Percentiles rank a stretch among this genome's conserved stretches.
Evolutionary conservation across 1,140 invertebrate species (phyloP).

Genomic region (Halyomorpha halys): DNA sequence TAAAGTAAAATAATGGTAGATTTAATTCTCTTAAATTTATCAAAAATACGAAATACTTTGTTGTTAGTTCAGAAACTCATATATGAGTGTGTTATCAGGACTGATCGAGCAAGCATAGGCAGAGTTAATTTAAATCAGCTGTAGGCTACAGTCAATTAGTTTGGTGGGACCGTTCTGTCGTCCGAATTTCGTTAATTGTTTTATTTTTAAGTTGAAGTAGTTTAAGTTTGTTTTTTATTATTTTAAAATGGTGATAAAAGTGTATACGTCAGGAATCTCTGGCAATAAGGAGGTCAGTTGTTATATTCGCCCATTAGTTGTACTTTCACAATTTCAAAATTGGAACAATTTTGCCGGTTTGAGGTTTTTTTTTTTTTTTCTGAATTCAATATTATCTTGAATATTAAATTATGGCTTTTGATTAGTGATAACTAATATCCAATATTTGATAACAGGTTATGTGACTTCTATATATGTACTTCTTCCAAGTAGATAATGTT

Average conservation of each 20-base stretch:
- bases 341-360: conserved; percentile 12
- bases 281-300: conserved; percentile 77
- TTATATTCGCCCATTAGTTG: conserved; percentile 17
- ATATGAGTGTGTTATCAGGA: no score
- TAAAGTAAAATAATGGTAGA: no score
- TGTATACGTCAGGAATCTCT: conserved; percentile 80
- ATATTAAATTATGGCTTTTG: neutral
- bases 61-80: no score
- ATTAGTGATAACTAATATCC: no score
- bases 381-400: conserved; percentile 27
- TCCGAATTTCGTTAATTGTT: no score
- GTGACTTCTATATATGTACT: conserved; percentile 13
- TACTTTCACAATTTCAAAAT: conserved; percentile 20
- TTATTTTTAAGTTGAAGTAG: no score
- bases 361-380: conserved; percentile 17
- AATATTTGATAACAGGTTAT: conserved; percentile 19
- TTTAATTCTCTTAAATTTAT: no score
- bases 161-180: neutral
- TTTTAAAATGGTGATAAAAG: conserved; percentile 70
- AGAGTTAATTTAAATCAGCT: conserved; percentile 5
- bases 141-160: conserved; percentile 4
- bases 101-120: neutral
- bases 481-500: neutral
- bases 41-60: no score
- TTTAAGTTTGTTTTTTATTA: no score